Evolutionary conservation across 2,888 invertebrate species (phyloP), one percentile per base, ranked within the genome.

Genomic region (Drosophila stalkeri): DNA sequence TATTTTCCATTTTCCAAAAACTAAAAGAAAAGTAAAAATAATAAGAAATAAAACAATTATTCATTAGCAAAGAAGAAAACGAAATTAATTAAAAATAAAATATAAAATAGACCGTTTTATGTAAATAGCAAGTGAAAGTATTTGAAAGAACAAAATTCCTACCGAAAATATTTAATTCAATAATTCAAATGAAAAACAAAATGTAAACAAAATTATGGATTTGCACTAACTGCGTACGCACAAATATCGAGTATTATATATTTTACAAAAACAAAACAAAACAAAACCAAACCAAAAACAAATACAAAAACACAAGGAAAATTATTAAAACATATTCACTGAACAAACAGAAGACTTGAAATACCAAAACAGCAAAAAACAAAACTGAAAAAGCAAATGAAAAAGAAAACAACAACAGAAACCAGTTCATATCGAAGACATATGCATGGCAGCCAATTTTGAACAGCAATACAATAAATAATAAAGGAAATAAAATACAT

Each of bases 121-220:
- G 89, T 82, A 90, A 81, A 86, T 90, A 88, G 77, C 67, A 77
- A 70, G 65, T 72, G 35, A 76, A 83, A 75, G 71, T 76, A 83
- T 78, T 90, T 64, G 80, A 75, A 68, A 73, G 70, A 88, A 77
- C 81, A 86, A 83, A 85, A 90, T 84, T 89, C 90, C 90, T 90
- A 88, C 88, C 88, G 88, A 88, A 88, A 78, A 82, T 68, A 69
- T 72, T 80, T 63, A 75, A 77, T 77, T 70, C 9, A 75, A 67
- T 39, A 63, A 70, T 47, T 57, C 12, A 66, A 47, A 46, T 27
- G n/a, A 37, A 57, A 43, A 49, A 46, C 27, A 51, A 52, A 52
- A 55, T 63, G 41, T 61, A 60, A 72, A 64, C 52, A 43, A 35
- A 66, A 71, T 71, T 73, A 61, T 70, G 73, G 43, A 65, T 80